Conservation (phyloP, 2,113 vertebrate genomes). For the Larimichthys crocea region DNA sequence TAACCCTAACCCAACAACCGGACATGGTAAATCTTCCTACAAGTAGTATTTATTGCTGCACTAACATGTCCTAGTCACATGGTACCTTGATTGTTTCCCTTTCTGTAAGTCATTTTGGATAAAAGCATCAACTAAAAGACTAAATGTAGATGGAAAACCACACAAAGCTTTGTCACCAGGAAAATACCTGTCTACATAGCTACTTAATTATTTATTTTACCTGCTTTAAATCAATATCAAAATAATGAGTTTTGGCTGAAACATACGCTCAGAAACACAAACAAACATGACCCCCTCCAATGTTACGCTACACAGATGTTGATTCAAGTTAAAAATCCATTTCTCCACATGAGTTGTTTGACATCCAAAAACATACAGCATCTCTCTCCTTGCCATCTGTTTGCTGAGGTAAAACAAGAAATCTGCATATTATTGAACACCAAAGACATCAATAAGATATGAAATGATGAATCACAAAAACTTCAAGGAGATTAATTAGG, state of each 20-base stretch:
- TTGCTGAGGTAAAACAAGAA: constrained; percentile 60
- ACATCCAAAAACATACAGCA: constrained; percentile 36
- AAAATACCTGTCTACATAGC: neutral
- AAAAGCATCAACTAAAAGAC: too few species aligned
- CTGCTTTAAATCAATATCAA: constrained; percentile 9
- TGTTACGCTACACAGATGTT: constrained; percentile 31
- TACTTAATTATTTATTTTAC: neutral
- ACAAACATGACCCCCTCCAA: neutral
- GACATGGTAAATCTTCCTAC: too few species aligned
- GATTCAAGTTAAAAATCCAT: constrained; percentile 17
- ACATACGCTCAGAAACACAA: neutral
- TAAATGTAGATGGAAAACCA: too few species aligned
- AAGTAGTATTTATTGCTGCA: too few species aligned
- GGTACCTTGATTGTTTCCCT: too few species aligned
- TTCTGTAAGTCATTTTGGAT: too few species aligned
- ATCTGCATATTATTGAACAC: constrained; percentile 67
- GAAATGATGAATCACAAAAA: constrained; percentile 67
- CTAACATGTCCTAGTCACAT: too few species aligned
- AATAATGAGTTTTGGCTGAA: neutral
- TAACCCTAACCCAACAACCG: too few species aligned
- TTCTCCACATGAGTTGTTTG: constrained; percentile 25
- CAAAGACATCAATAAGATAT: constrained; percentile 64
- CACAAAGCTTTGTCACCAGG: neutral
- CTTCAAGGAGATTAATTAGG: constrained; percentile 75
- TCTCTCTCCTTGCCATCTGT: constrained; percentile 61